Evolutionary conservation across 37 sponge, comb jelly and placozoan genomes (phyloP).

Genomic region (Aphrocallistes beatrix): DNA sequence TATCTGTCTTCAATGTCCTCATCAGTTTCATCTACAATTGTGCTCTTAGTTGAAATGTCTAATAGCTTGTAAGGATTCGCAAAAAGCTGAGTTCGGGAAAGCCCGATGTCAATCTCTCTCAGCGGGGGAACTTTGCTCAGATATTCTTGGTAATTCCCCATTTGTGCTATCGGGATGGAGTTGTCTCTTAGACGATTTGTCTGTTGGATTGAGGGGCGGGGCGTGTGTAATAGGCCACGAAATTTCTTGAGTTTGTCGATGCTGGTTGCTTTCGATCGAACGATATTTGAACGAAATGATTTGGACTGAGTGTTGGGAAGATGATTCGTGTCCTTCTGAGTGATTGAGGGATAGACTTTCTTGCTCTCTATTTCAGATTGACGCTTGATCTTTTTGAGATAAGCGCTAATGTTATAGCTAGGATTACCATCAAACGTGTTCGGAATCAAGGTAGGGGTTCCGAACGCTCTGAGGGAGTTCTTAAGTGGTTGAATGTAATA

Average conservation of each 20-base stretch:
- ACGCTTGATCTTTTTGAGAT: constrained; percentile 63
- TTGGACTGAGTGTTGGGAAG: not conserved
- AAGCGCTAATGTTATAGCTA: constrained; percentile 45
- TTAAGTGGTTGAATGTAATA: constrained; percentile 47
- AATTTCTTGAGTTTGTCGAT: not conserved
- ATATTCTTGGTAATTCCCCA: constrained; percentile 93
- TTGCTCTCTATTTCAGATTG: constrained; percentile 35
- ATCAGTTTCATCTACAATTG: constrained; percentile 39
- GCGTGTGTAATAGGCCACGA: not conserved
- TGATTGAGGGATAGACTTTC: not conserved
- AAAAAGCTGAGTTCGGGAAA: constrained; percentile 79
- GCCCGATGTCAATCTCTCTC: constrained; percentile 69
- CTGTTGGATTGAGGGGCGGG: not conserved
- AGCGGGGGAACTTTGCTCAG: constrained; percentile 63
- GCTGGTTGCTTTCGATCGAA: not conserved
- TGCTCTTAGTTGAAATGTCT: constrained; percentile 46
- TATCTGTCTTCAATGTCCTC: constrained; percentile 9
- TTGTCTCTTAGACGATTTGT: not conserved
- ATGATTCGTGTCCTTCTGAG: not conserved
- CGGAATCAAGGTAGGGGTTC: constrained; percentile 51
- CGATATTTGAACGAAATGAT: not conserved
- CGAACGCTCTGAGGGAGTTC: constrained; percentile 67
- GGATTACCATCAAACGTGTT: constrained; percentile 63
- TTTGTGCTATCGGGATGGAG: constrained; percentile 72
- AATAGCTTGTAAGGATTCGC: constrained; percentile 84